phyloP scores from a whole-genome alignment of 2,113 vertebrate species.

The Carassius carassius region DNA sequence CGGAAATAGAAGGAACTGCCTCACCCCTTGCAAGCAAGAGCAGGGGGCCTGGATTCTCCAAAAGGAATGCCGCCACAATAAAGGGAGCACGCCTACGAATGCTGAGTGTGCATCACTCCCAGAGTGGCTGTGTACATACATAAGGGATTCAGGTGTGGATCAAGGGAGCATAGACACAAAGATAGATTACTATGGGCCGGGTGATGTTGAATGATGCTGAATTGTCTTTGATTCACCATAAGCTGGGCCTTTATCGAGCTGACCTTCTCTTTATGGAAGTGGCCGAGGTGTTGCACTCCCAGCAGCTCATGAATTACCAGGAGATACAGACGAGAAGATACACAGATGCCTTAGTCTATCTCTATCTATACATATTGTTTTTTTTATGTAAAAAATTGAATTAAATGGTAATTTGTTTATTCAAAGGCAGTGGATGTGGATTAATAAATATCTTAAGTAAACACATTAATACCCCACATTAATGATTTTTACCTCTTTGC shows the following conservation, averaged over 20 bases:
- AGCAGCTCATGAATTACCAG: constrained; percentile 42
- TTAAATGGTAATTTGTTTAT: too few species aligned
- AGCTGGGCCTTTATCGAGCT: constrained; percentile 55
- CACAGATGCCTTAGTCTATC: constrained; percentile 24
- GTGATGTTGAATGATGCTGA: constrained; percentile 23
- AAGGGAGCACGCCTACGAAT: background rate
- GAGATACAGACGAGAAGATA: constrained; percentile 8
- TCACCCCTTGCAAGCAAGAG: constrained; percentile 31
- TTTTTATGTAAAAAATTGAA: too few species aligned
- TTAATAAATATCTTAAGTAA: too few species aligned
- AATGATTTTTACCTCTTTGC: too few species aligned
- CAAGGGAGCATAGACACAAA: constrained; percentile 21
- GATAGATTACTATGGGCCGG: constrained; percentile 38
- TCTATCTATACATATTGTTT: too few species aligned
- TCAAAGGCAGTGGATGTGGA: too few species aligned
- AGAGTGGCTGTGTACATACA: constrained; percentile 13
- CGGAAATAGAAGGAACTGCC: constrained; percentile 16
- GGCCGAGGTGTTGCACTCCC: constrained; percentile 21
- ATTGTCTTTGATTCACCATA: constrained; percentile 59
- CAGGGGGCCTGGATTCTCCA: constrained; percentile 22
- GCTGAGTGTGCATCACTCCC: background rate
- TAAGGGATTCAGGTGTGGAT: constrained; percentile 32
- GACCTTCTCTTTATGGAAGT: constrained; percentile 27
- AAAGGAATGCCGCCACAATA: constrained; percentile 1
- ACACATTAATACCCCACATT: too few species aligned